phyloP scores from a whole-genome alignment of 1,140 invertebrate genomes.

The Dreissena rostriformis region DNA sequence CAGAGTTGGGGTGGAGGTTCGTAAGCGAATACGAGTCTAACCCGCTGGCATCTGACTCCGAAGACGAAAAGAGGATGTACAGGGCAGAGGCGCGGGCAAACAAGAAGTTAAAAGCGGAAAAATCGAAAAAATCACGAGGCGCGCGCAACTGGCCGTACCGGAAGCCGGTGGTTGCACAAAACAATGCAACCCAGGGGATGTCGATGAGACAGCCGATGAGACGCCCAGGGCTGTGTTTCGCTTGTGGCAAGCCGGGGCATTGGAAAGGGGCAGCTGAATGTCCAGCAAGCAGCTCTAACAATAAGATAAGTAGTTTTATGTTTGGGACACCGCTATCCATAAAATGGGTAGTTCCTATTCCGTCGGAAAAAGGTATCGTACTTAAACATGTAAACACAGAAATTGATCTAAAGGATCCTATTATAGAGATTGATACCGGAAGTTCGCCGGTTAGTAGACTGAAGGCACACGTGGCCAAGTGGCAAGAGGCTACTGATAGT shows the following conservation, averaged over 20 bases:
- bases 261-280: conserved; percentile 15
- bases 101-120: too few species aligned
- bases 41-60: too few species aligned
- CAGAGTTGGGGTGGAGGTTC: too few species aligned
- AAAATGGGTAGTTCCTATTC: too few species aligned
- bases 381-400: background rate
- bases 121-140: too few species aligned
- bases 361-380: too few species aligned
- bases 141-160: background rate
- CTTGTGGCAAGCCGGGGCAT: conserved; percentile 35
- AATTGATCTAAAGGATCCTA: background rate
- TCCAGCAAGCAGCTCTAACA: background rate
- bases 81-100: too few species aligned
- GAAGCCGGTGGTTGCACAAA: background rate
- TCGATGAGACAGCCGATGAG: background rate
- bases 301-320: conserved; percentile 40
- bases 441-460: background rate
- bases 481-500: background rate
- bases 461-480: background rate
- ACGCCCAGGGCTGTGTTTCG: conserved; percentile 31
- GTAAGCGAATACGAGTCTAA: too few species aligned
- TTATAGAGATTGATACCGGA: background rate
- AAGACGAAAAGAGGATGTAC: background rate
- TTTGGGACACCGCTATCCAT: background rate
- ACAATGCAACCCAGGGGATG: background rate